Evolutionary conservation across 2,113 vertebrate species (phyloP), one percentile per base, ranked within the genome.

Genomic region (Plestiodon gilberti): DNA sequence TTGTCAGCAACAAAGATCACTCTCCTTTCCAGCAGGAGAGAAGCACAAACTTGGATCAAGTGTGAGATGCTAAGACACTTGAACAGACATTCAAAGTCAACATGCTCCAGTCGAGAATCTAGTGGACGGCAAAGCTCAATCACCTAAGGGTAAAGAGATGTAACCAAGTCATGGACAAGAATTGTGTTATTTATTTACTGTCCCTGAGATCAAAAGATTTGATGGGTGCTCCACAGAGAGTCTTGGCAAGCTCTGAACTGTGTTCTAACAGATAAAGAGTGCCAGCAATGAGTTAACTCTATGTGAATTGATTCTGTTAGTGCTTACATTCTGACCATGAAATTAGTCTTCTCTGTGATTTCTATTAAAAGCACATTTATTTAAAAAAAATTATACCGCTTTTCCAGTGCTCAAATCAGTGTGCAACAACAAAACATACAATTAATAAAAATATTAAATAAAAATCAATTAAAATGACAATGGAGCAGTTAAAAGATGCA

Each of bases 1-100:
- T 97, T 99, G 93, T 99, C 97, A 64, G 98, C 99, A 40, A 99
- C 97, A 79, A 99, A 98, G 96, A 99, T 98, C 64, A 99, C 98
- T 43, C 99, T 98, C 94, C 98, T 97, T 96, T 99, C 99, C 82
- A 99, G 96, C 91, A 99, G 96, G 83, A 99, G 97, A 3, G 99
- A 99, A 57, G 98, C 98, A 18, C 98, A 99, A 62, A 99, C 98
- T 78, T 95, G 96, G 89, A 99, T 95, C 17, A 97, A 95, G 77
- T 95, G 97, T 52, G 96, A 92, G 7, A 98, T 96, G 0, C 98
- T 97, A 1, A 99, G 96, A 75, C 98, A 99, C 93, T 97, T 96
- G 82, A 99, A 95, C 70, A 99, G 96, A 89, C 98, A 98, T 69
- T 98, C 97, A 1, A 99, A 99, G 93, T 99, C 98, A n/a, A 99